Evolutionary conservation across 2,113 vertebrate genomes (phyloP), one percentile per base, ranked within the genome.

Genomic region (Cisticola juncidis): DNA sequence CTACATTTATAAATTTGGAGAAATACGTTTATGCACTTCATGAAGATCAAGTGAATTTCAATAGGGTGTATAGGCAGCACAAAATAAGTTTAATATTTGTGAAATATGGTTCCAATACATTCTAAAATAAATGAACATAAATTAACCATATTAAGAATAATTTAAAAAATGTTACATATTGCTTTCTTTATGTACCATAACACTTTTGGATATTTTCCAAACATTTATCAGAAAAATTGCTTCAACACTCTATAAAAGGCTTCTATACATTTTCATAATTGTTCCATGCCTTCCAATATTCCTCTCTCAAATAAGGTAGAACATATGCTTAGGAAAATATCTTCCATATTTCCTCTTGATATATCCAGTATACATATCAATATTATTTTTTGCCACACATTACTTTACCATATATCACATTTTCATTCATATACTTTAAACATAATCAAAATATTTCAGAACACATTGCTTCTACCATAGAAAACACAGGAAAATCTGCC

Each of bases 161-260:
- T 66, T 74, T 12, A 5, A 64, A 79, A 80, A 71, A 22, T 14
- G 25, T 45, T 91, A 51, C 58, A 50, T 77, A 80, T 87, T 90
- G 10, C 62, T 83, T 86, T 57, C 28, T 93, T 95, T 72, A 91
- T 74, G 38, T 79, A 77, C 25, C 12, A 28, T 92, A 92, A 62
- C 47, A 80, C 54, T 95, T 89, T 72, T 60, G 65, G 81, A 76
- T 85, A 85, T 92, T 95, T 96, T 95, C 81, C 87, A 94, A 95
- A 92, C 58, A 70, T 65, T 94, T 95, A 92, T 90, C 78, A 95
- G 74, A 95, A 93, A 95, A 95, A 87, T 60, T 85, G 29, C 42
- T 91, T 92, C 66, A 87, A 69, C 36, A 38, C 1, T 1, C 58
- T 85, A 69, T 80, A 82, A 92, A 95, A 96, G 48, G 5, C 50